A percentile compares a stretch with the other conserved stretches of the same genome.
These are phyloP conservation scores for Notodonta dromedarius DNA, from an alignment of 2,888 invertebrate species.

Conservation along the genomic window DNA sequence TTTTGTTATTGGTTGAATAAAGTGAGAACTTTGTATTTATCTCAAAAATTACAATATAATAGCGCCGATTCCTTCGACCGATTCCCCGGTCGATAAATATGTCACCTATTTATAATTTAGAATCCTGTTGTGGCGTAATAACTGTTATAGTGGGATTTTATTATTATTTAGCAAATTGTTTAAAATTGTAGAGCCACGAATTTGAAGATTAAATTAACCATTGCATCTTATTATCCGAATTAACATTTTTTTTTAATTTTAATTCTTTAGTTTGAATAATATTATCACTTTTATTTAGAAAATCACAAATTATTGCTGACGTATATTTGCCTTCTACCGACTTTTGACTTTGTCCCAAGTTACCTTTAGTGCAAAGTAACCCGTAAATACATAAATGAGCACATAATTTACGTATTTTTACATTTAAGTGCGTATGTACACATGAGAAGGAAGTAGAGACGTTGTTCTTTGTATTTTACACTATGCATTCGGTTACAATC, in stretches of 20 bases:
- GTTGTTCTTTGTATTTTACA: not conserved
- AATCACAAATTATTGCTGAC: too few relatives aligned
- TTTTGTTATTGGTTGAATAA: not conserved
- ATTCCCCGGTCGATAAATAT: not conserved
- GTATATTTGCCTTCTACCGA: too few relatives aligned
- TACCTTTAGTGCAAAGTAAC: too few relatives aligned
- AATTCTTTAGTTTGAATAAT: too few relatives aligned
- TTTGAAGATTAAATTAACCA: not conserved
- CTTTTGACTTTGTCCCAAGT: too few relatives aligned
- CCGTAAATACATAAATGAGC: too few relatives aligned
- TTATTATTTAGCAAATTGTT: not conserved
- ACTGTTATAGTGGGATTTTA: not conserved
- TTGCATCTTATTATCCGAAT: too few relatives aligned
- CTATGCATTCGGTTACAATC: not conserved
- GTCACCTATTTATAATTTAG: not conserved
- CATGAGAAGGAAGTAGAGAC: not conserved
- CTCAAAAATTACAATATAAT: not conserved
- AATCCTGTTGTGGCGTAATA: conserved; percentile 1
- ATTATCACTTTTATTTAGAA: too few relatives aligned
- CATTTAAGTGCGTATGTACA: not conserved
- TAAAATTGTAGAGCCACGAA: not conserved
- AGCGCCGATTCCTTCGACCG: not conserved
- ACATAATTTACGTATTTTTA: not conserved
- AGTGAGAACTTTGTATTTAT: not conserved
- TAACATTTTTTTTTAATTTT: too few relatives aligned